phyloP scores from a whole-genome alignment of 2,797 vertebrate species.

The Galagoides demidoff region DNA sequence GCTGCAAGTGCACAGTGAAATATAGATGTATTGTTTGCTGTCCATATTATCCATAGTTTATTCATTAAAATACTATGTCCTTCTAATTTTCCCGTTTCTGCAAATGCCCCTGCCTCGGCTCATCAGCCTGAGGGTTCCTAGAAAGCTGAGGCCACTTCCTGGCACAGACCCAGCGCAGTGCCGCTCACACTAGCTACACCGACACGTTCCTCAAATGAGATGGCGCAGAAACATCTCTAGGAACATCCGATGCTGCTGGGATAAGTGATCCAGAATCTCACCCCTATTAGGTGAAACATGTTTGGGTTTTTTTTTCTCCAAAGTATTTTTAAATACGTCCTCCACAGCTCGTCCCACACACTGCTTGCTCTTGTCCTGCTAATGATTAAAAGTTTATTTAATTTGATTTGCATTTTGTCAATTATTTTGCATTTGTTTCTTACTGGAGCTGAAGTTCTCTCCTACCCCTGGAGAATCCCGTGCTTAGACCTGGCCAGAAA shows the following conservation, averaged over 20 bases:
- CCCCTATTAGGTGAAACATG: background rate
- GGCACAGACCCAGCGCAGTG: too few species aligned
- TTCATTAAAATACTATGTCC: background rate
- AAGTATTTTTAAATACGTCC: background rate
- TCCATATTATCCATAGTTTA: background rate
- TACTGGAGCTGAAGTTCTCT: background rate
- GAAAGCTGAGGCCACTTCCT: background rate
- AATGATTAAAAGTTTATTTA: constrained; percentile 61
- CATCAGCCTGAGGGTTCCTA: background rate
- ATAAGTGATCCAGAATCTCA: background rate
- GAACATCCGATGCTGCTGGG: background rate
- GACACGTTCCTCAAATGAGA: background rate
- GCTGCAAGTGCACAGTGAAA: background rate
- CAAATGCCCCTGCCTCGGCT: background rate
- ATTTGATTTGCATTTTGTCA: background rate
- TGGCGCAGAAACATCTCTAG: rapidly evolving
- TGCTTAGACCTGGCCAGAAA: background rate
- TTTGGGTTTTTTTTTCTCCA: background rate
- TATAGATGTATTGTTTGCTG: background rate
- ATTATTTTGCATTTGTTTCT: constrained; percentile 4
- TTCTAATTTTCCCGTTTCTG: background rate
- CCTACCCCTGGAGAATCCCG: background rate
- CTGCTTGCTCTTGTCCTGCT: background rate
- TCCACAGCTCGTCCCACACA: background rate
- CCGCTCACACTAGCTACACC: background rate